phyloP scores from a whole-genome alignment of 2,888 invertebrate genomes.

The Macrophya annulata region DNA sequence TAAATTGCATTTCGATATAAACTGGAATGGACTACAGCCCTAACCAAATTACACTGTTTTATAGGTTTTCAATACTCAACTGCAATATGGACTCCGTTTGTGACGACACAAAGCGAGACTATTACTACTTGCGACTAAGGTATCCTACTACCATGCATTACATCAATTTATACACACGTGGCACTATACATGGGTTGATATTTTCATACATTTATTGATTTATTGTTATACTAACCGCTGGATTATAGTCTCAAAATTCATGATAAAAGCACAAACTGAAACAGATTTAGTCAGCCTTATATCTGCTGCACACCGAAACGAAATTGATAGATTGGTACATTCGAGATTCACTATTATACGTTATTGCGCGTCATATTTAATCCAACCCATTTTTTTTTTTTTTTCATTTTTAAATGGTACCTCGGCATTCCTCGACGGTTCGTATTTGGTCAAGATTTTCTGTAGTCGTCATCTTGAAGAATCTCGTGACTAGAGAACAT shows the following conservation, averaged over 20 bases:
- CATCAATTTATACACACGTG: not conserved
- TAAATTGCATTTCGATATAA: slow-evolving; percentile 72
- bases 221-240: slow-evolving; percentile 9
- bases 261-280: not conserved
- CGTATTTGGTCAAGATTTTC: not conserved
- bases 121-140: slow-evolving; percentile 18
- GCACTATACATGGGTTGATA: not conserved
- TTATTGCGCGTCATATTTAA: not conserved
- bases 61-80: slow-evolving; percentile 66
- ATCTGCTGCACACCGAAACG: not conserved
- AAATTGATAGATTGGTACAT: not conserved
- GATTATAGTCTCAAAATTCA: not conserved
- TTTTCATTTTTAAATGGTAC: not conserved
- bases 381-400: not conserved
- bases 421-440: not conserved
- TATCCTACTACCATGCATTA: not conserved
- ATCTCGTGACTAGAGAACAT: slow-evolving; percentile 33
- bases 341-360: not conserved
- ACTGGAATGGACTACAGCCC: slow-evolving; percentile 67
- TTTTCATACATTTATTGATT: not conserved
- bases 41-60: slow-evolving; percentile 70
- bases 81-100: slow-evolving; percentile 29
- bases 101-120: slow-evolving; percentile 44
- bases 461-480: slow-evolving; percentile 12
- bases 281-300: not conserved